A percentile compares a stretch with the other conserved stretches of the same genome.
These are phyloP conservation scores for Aleiodes testaceus DNA, from an alignment of 2,888 invertebrate species.

Conservation along the genomic window DNA sequence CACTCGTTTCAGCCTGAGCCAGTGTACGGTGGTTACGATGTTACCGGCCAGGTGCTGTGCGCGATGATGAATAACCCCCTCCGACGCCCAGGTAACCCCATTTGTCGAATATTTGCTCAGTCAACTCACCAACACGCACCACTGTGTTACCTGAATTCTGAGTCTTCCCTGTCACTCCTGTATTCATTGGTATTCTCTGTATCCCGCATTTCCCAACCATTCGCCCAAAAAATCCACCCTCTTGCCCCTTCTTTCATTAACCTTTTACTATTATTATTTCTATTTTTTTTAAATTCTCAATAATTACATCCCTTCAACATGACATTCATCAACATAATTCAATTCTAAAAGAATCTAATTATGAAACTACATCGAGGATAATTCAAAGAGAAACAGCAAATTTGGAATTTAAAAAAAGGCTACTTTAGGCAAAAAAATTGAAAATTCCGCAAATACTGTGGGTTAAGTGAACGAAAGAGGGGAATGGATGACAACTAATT, in stretches of 20 bases:
- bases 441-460: background rate
- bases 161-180: background rate
- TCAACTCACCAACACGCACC: conserved; percentile 20
- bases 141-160: background rate
- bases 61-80: conserved; percentile 41
- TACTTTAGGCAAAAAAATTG: background rate
- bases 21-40: conserved; percentile 39
- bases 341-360: too few relatives aligned
- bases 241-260: too few relatives aligned
- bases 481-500: conserved; percentile 9
- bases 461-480: background rate
- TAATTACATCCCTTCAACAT: too few relatives aligned
- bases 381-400: too few relatives aligned
- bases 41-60: conserved; percentile 42
- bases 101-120: conserved; percentile 46
- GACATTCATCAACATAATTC: too few relatives aligned
- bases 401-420: too few relatives aligned
- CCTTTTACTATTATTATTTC: too few relatives aligned
- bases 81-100: conserved; percentile 39
- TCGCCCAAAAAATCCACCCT: background rate
- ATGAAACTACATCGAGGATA: too few relatives aligned
- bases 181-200: background rate
- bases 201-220: background rate
- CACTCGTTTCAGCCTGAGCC: conserved; percentile 22
- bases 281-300: background rate